Conservation (phyloP, 2,888 invertebrate species). For the Lithosia quadra region DNA sequence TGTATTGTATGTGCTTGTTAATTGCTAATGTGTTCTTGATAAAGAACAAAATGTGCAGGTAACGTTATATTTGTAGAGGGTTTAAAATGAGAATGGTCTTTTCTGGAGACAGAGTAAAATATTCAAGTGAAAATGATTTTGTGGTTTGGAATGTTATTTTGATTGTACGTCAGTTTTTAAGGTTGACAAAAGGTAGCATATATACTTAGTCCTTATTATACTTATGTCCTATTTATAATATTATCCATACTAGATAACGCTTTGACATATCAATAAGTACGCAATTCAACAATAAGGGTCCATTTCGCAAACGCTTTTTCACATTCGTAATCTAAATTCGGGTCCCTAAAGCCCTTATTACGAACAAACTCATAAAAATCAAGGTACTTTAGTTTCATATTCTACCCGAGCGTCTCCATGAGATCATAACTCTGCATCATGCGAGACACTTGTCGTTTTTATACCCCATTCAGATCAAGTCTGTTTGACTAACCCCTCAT, state of each 20-base stretch:
- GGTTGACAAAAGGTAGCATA: too few species aligned
- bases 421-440: slow-evolving; percentile 15
- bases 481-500: slow-evolving; percentile 22
- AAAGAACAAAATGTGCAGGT: not conserved
- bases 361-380: slow-evolving; percentile 2
- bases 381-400: slow-evolving; percentile 3
- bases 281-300: too few species aligned
- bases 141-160: not conserved
- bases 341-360: not conserved
- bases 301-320: not conserved
- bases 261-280: too few species aligned
- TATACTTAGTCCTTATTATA: too few species aligned
- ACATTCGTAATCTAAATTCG: not conserved
- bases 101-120: not conserved
- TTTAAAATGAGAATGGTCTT: not conserved
- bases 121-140: not conserved
- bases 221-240: too few species aligned
- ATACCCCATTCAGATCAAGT: slow-evolving; percentile 17
- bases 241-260: too few species aligned
- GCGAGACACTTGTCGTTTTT: slow-evolving; percentile 16
- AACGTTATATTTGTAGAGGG: not conserved
- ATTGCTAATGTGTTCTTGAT: slow-evolving; percentile 15
- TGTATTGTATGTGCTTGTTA: slow-evolving; percentile 2
- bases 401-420: not conserved
- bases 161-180: too few species aligned